These are phyloP conservation scores for Dolichallabes microphthalmus DNA, from an alignment of 2,113 vertebrate genomes.

Conservation along the genomic window DNA sequence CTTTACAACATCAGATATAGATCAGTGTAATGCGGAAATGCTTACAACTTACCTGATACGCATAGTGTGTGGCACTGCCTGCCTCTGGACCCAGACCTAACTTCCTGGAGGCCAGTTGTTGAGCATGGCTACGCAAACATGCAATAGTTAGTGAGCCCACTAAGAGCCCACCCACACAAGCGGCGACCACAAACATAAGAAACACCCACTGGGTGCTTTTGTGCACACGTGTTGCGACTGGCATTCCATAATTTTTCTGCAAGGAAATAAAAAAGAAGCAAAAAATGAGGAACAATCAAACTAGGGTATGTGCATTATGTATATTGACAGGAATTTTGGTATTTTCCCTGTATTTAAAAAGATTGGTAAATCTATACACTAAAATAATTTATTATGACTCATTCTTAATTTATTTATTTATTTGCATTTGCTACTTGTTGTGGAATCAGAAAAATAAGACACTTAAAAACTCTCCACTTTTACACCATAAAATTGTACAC, in stretches of 20 bases:
- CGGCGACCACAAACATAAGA: constrained; percentile 82
- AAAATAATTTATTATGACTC: neutral
- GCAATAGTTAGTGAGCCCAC: constrained; percentile 79
- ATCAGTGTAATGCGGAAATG: neutral
- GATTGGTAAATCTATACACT: neutral
- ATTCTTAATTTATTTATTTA: neutral
- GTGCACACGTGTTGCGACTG: constrained; percentile 66
- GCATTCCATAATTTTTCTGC: constrained; percentile 73
- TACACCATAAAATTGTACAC: no score
- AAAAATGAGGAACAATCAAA: neutral
- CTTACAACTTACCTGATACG: constrained; percentile 84
- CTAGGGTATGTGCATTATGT: neutral
- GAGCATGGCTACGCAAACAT: constrained; percentile 84
- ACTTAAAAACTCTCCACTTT: neutral
- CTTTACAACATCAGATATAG: neutral
- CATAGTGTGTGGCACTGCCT: constrained; percentile 83
- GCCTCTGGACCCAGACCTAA: constrained; percentile 88
- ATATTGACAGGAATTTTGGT: neutral
- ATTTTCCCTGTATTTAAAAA: neutral
- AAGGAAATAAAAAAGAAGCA: neutral
- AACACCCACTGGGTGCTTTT: constrained; percentile 79
- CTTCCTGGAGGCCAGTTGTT: constrained; percentile 83
- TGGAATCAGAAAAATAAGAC: neutral
- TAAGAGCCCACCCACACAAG: constrained; percentile 80
- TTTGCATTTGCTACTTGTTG: neutral